Conservation (phyloP, 1,140 invertebrate species). For the Bombyx mandarina region DNA sequence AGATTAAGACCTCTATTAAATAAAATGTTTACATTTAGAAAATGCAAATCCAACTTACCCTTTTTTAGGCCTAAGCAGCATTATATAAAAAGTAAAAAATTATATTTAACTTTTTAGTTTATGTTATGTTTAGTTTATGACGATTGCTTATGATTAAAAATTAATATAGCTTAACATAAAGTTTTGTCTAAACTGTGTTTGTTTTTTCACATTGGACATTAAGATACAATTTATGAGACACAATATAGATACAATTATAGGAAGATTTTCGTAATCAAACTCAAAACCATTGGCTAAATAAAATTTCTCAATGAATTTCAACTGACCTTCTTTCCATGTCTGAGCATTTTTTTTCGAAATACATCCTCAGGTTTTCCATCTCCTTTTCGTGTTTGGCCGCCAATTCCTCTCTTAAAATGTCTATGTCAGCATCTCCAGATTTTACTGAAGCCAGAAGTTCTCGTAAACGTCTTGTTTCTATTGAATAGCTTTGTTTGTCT, state of each 20-base stretch:
- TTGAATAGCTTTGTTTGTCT: constrained; percentile 53
- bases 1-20: not conserved
- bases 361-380: constrained; percentile 82
- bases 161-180: no score
- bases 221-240: no score
- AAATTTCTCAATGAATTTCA: constrained; percentile 1
- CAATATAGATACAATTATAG: not conserved
- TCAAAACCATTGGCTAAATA: not conserved
- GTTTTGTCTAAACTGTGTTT: no score
- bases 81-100: constrained; percentile 2
- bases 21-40: no score
- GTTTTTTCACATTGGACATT: no score
- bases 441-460: constrained; percentile 65
- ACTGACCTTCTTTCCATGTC: constrained; percentile 82
- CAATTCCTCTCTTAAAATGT: constrained; percentile 70
- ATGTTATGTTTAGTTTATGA: no score
- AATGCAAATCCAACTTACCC: constrained; percentile 21
- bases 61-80: constrained; percentile 22
- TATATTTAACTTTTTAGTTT: not conserved
- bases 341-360: constrained; percentile 83
- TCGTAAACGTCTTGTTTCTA: constrained; percentile 61
- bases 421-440: constrained; percentile 65
- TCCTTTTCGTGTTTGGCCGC: constrained; percentile 78
- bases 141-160: no score
- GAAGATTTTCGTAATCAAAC: no score